Base-by-base conservation (phyloP, 2,797 vertebrate species). In the Phrynocephalus guinanensis region DNA sequence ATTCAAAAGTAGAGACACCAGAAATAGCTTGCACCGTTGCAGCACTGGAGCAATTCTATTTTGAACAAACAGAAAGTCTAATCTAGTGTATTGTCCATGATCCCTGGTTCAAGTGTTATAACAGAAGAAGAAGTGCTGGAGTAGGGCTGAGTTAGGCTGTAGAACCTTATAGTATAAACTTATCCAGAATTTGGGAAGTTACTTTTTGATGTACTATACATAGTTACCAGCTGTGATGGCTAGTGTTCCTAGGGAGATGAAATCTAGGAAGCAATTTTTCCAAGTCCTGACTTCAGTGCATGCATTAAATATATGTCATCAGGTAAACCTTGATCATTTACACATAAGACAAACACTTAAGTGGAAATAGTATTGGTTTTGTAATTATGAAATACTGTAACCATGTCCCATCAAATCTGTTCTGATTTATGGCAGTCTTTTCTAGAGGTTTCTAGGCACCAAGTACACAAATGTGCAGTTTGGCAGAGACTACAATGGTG, bases 41-140 rank as follows among this genome's bases (percentile, higher is more conserved):
- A 15, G 13, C 16, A 30, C n/a, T 60, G 67, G 30, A 66, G 26
- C 60, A 38, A n/a, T 44, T 38, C 15, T 84, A 2, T 63, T 86
- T 83, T 30, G 67, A 15, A 50, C 6, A 38, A 73, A 38, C 18
- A 38, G 33, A 33, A 75, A 75, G 72, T 28, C 68, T 56, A 44
- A 81, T 6, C 33, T 71, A 71, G 70, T 71, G 3, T n/a, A 30
- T 70, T 68, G 5, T 73, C 30, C 38, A 1, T 71, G 67, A 60
- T 6, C 30, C 2, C 56, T 20, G 10, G 18, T 38, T 20, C 30
- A 56, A 80, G 16, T 76, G 72, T 24, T 11, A 79, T 24, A n/a
- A 5, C 56, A 66, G 66, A 66, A 33, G 28, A 66, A 67, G 24
- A 66, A 67, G 24, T 8, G 24, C 0, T 1, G 30, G 48, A 67